Conservation (phyloP, 2,888 invertebrate species). For the Hydrotaea diabolus region DNA sequence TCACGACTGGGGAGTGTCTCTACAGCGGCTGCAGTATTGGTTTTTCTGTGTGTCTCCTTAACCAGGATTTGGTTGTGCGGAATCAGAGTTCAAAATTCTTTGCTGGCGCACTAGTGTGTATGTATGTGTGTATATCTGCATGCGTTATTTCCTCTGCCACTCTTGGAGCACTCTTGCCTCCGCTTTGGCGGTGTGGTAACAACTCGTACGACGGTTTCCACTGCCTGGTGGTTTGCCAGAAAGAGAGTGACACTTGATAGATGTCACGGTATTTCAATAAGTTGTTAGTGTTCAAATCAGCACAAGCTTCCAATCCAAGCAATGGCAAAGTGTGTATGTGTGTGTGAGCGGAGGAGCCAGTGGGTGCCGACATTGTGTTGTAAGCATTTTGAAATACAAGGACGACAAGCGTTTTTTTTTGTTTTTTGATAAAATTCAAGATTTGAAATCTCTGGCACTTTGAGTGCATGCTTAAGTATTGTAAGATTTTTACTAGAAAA, state of each 20-base stretch:
- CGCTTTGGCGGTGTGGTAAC: conserved; percentile 3
- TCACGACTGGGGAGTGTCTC: no score
- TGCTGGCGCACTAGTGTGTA: neutral
- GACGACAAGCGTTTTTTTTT: no score
- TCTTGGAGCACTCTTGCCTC: neutral
- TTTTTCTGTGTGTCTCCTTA: no score
- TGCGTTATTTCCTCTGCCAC: neutral
- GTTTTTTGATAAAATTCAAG: no score
- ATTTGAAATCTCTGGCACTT: no score
- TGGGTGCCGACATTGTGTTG: no score
- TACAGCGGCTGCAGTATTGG: no score
- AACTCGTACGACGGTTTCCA: neutral
- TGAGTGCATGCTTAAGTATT: no score
- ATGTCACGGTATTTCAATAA: conserved; percentile 15
- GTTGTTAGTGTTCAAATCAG: conserved; percentile 15
- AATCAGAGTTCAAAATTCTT: conserved; percentile 4
- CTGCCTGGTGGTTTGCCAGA: neutral
- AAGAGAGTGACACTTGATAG: conserved; percentile 14
- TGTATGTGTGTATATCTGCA: neutral
- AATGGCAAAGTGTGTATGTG: no score
- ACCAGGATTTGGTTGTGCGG: neutral
- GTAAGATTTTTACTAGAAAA: no score
- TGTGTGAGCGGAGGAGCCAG: no score
- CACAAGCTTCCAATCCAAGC: neutral
- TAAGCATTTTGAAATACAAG: no score